Base-by-base conservation (phyloP, 2,113 vertebrate genomes). In the Sylvilagus bachmani region DNA sequence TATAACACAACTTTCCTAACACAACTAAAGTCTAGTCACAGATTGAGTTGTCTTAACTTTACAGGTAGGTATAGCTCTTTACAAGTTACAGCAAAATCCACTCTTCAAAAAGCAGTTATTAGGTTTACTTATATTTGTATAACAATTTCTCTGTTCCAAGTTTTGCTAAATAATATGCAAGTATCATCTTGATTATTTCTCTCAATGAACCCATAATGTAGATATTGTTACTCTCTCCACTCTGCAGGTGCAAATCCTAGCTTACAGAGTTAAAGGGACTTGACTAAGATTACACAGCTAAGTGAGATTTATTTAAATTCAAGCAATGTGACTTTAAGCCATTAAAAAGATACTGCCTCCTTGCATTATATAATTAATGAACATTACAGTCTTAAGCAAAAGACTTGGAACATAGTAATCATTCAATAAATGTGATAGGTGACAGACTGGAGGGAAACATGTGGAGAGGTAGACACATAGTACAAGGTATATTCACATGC, bases 301-400 rank as follows among this genome's bases (percentile, higher is more conserved):
- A 29, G 10, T 12, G 61, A 71, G 62, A 70, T 92, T 84, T 70
- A 86, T 70, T 33, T 73, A 36, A 90, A 73, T 31, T 27, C 83
- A 49, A 79, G 67, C 19, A 92, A 77, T 73, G n/a, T 25, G 49
- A 61, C 53, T 90, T 86, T 74, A 67, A 62, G 67, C 58, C 71
- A 87, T 33, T 71, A 87, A n/a, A 29, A 80, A 67, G 84, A 78
- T 53, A 53, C 31, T 75, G 21, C 8, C 67, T 81, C 33, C 6
- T 66, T 69, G 58, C 78, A 51, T n/a, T 67, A 24, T 31, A 13
- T 82, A 90, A 96, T 62, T 94, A 88, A 73, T 81, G 38, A 86
- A 89, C 51, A 90, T 51, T 62, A 49, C 58, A 80, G 21, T 78
- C 79, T 86, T 31, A 86, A 93, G 44, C 53, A 71, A 90, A 89